Evolutionary conservation across 2,797 vertebrate species (phyloP), one percentile per base, ranked within the genome.

Genomic region (Ctenosaura bakeri): DNA sequence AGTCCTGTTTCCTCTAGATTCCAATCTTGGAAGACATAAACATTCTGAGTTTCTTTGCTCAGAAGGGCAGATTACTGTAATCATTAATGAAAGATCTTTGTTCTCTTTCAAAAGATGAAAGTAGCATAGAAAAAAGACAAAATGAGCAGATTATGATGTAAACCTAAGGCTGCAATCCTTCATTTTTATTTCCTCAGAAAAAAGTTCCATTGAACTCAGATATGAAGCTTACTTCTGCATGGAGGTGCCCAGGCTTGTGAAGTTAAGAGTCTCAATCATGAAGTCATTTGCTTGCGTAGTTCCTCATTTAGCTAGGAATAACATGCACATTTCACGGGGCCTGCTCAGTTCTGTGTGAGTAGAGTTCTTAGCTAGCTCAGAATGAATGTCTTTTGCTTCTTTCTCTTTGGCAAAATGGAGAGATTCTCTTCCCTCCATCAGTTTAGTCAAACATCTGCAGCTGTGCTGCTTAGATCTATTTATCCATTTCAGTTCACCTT

Each of bases 401-500:
- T 29, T 35, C 14, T 52, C n/a, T 79, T 38, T 80, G 83, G 20
- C 66, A 32, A 46, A 32, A 54, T n/a, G 78, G 64, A 90, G 38
- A 29, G 78, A 13, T 26, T 56, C 20, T 42, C 29, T 32, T 14
- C 22, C 26, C 52, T 52, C 54, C 32, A 82, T 82, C 69, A 73
- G 64, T 64, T 82, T 59, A 73, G 77, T 42, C 42, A 54, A 29
- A 1, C 46, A 74, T 24, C 85, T 77, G 85, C 42, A 76, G 24
- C 85, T 50, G 0, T 42, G 46, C 42, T 12, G 32, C 73, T 62
- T 35, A 26, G 20, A 83, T 84, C 56, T 88, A 69, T 80, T 62
- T 90, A 94, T 92, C 93, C 94, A 85, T 87, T 91, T 83, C 92
- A 77, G 78, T 80, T 78, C 88, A 94, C 91, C 89, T 95, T 93